Evolutionary conservation across 2,888 invertebrate genomes (phyloP).

Genomic region (Pasiphila rectangulata): DNA sequence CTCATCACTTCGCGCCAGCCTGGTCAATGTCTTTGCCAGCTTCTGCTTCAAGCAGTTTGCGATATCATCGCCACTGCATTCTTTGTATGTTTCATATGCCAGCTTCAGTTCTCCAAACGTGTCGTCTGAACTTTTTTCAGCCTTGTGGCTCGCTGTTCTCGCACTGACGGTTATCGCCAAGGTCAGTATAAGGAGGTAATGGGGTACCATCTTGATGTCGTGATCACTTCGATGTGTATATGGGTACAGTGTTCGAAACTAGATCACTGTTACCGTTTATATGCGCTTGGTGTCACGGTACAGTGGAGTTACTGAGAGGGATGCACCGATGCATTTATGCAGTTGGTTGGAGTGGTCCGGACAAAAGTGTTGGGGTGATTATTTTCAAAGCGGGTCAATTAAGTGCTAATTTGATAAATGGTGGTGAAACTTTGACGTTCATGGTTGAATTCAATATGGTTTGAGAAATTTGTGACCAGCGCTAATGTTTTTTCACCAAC

Average conservation of each 20-base stretch:
- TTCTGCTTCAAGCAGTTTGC: conserved; percentile 90
- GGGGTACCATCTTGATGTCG: conserved; percentile 77
- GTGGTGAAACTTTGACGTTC: too few species aligned
- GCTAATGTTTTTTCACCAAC: too few species aligned
- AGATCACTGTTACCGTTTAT: conserved; percentile 71
- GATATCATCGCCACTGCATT: conserved; percentile 86
- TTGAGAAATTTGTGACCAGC: too few species aligned
- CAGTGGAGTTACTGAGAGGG: conserved; percentile 68
- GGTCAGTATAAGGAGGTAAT: conserved; percentile 81
- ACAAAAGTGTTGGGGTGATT: conserved; percentile 34
- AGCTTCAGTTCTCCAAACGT: conserved; percentile 85
- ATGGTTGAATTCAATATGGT: too few species aligned
- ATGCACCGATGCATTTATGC: conserved; percentile 74
- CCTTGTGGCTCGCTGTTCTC: conserved; percentile 75
- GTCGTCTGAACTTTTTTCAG: conserved; percentile 71
- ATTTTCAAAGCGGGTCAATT: neutral
- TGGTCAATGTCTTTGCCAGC: conserved; percentile 87
- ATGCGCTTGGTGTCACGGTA: conserved; percentile 77
- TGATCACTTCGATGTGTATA: conserved; percentile 64
- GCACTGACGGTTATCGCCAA: conserved; percentile 76
- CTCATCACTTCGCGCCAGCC: conserved; percentile 85
- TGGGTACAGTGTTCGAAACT: conserved; percentile 70
- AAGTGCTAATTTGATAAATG: neutral
- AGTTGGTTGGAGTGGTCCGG: conserved; percentile 47
- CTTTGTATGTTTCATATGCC: conserved; percentile 90